Evolutionary conservation across 2,113 vertebrate species (phyloP).

Genomic region (Charina bottae): DNA sequence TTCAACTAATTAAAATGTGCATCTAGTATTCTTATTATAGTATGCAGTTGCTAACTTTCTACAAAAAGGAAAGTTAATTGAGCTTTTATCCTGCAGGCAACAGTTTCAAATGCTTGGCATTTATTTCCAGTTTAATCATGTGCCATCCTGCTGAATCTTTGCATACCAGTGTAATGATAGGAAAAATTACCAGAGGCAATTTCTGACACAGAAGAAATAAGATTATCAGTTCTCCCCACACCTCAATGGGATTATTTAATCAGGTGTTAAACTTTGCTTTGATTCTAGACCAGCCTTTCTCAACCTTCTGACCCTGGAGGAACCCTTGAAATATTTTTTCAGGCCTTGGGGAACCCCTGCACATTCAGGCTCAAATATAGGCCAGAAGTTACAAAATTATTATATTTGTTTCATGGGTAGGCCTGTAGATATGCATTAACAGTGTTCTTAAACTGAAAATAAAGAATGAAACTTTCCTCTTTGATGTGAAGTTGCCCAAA

Average conservation of each 20-base stretch:
- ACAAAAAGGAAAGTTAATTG: not conserved
- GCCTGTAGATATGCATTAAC: too few relatives aligned
- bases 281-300: not conserved
- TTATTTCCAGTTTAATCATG: conserved; percentile 5
- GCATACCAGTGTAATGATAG: not conserved
- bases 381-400: too few relatives aligned
- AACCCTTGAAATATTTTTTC: too few relatives aligned
- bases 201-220: conserved; percentile 7
- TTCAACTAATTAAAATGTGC: not conserved
- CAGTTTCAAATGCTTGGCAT: not conserved
- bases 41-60: not conserved
- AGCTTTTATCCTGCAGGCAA: conserved; percentile 9
- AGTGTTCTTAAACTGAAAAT: too few relatives aligned
- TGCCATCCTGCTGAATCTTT: conserved; percentile 10
- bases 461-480: too few relatives aligned
- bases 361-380: too few relatives aligned
- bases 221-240: not conserved
- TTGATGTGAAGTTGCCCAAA: too few relatives aligned
- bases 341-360: too few relatives aligned
- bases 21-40: not conserved
- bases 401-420: too few relatives aligned
- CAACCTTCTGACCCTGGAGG: too few relatives aligned
- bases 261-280: not conserved
- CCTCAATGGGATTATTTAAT: not conserved
- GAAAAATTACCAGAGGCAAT: not conserved